phyloP scores from a whole-genome alignment of 2,888 invertebrate species.

The Ligdia adustata region DNA sequence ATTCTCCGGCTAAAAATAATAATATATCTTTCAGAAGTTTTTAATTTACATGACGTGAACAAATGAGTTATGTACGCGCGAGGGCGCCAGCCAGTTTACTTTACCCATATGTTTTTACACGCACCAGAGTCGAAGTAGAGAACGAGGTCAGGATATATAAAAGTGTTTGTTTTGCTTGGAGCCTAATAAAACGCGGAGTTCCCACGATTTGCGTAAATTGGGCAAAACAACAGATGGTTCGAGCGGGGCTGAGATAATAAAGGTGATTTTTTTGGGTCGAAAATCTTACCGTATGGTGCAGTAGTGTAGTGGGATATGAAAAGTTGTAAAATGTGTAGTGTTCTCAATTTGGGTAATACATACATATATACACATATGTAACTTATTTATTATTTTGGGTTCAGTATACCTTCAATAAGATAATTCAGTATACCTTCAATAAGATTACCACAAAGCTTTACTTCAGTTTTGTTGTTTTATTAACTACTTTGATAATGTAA shows the following conservation, averaged over 20 bases:
- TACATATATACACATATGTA: no score
- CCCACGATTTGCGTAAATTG: constrained; percentile 48
- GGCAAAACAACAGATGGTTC: constrained; percentile 17
- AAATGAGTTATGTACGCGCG: constrained; percentile 27
- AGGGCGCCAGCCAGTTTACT: constrained; percentile 21
- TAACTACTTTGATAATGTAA: no score
- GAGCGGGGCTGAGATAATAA: constrained; percentile 8
- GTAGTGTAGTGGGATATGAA: no score
- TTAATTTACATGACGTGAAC: constrained; percentile 29
- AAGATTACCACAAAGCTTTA: no score
- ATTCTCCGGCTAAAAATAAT: constrained; percentile 8
- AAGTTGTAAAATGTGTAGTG: no score
- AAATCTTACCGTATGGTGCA: no score
- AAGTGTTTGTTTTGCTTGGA: constrained; percentile 49
- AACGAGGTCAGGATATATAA: constrained; percentile 58
- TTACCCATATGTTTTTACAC: constrained; percentile 42
- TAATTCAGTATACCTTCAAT: no score
- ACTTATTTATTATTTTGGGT: no score
- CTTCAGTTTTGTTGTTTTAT: no score
- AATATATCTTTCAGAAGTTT: constrained; percentile 12
- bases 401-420: no score
- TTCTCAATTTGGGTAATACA: no score
- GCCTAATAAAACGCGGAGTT: constrained; percentile 40
- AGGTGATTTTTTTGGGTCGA: not conserved
- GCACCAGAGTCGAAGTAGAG: constrained; percentile 36